Percentiles rank a stretch among this genome's conserved stretches.
Conservation (phyloP, 2,797 vertebrate genomes). For the Hybognathus amarus region DNA sequence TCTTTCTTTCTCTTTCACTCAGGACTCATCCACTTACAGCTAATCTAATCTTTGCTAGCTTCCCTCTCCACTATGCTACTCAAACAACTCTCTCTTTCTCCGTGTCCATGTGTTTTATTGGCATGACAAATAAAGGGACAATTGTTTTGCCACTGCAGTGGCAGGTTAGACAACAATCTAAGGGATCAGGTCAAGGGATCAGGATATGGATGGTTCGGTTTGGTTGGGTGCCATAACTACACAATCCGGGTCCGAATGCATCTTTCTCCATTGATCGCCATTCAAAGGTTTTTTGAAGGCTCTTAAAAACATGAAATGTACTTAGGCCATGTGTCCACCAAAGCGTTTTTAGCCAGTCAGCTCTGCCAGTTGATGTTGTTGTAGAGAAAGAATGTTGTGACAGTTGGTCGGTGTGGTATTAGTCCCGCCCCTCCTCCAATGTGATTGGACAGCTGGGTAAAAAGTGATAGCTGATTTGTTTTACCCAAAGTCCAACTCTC, state of each 20-base stretch:
- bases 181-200: background rate
- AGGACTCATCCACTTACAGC: conserved; percentile 13
- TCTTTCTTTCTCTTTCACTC: conserved; percentile 34
- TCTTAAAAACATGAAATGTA: background rate
- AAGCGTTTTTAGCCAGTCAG: too few species aligned
- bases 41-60: background rate
- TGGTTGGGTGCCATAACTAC: background rate
- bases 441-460: background rate
- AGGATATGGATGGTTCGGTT: background rate
- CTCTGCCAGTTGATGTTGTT: too few species aligned
- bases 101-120: conserved; percentile 1
- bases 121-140: conserved; percentile 4
- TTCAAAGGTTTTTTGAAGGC: background rate
- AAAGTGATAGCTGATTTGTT: background rate
- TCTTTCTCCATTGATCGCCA: background rate
- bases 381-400: too few species aligned
- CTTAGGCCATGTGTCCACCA: background rate
- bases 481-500: too few species aligned
- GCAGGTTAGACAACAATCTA: background rate
- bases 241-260: background rate
- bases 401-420: background rate
- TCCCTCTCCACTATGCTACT: background rate
- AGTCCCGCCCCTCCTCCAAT: background rate
- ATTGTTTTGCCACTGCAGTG: conserved; percentile 13
- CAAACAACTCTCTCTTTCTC: conserved; percentile 54